Percentiles rank a stretch among this genome's conserved stretches.
phyloP scores from a whole-genome alignment of 2,113 vertebrate species.

The Apeltes quadracus region DNA sequence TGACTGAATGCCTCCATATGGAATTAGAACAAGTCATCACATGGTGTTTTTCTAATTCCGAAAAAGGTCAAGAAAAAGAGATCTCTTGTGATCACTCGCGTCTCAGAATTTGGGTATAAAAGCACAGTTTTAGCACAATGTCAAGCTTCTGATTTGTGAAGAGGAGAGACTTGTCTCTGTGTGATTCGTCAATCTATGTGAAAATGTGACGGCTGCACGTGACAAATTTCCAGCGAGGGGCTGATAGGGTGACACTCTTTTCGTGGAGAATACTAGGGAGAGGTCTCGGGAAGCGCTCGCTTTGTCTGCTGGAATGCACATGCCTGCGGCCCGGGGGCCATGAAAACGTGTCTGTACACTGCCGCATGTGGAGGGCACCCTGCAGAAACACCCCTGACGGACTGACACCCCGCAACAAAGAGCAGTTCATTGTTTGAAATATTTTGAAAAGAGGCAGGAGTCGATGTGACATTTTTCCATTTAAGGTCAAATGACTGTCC shows the following conservation, averaged over 20 bases:
- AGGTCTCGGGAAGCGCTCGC: slow-evolving; percentile 76
- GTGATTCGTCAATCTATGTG: neutral
- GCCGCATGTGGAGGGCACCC: slow-evolving; percentile 71
- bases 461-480: slow-evolving; percentile 13
- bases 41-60: neutral
- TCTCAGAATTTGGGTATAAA: neutral
- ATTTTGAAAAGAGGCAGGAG: neutral
- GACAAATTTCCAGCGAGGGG: slow-evolving; percentile 32
- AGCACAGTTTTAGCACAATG: neutral
- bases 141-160: neutral
- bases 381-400: slow-evolving; percentile 67
- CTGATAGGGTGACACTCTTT: slow-evolving; percentile 46
- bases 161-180: neutral
- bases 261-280: slow-evolving; percentile 47
- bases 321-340: slow-evolving; percentile 75
- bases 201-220: slow-evolving; percentile 22
- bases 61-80: neutral
- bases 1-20: slow-evolving; percentile 2
- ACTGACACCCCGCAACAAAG: slow-evolving; percentile 34
- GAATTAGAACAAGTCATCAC: neutral
- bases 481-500: neutral
- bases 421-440: slow-evolving; percentile 32
- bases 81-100: neutral
- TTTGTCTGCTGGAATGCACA: slow-evolving; percentile 83
- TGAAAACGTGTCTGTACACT: slow-evolving; percentile 84